phyloP scores from a whole-genome alignment of 2,888 invertebrate genomes.

The Hirtodrosophila duncani region DNA sequence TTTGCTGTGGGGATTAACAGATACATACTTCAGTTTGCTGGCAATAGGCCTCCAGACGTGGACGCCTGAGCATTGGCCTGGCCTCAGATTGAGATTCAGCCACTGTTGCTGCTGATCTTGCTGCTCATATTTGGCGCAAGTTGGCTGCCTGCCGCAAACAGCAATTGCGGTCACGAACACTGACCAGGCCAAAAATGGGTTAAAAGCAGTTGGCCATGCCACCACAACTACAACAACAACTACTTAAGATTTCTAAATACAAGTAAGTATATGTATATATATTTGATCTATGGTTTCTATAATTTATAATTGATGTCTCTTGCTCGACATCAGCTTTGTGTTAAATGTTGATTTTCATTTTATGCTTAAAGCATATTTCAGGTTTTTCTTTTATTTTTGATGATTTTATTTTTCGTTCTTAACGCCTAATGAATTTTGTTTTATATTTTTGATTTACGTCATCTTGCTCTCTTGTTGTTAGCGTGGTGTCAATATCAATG shows the following conservation, averaged over 20 bases:
- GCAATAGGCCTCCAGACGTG: too few species aligned
- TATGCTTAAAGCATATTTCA: slow-evolving; percentile 17
- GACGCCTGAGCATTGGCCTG: slow-evolving; percentile 21
- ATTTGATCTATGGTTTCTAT: too few species aligned
- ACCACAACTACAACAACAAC: slow-evolving; percentile 12
- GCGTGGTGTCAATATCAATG: slow-evolving; percentile 36
- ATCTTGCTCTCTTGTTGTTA: slow-evolving; percentile 19
- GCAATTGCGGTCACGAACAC: slow-evolving; percentile 56
- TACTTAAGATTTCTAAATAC: not conserved
- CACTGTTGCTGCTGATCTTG: slow-evolving; percentile 9
- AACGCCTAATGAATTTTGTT: slow-evolving; percentile 1
- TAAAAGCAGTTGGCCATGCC: slow-evolving; percentile 59
- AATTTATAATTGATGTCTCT: slow-evolving; percentile 25
- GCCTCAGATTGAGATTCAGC: slow-evolving; percentile 4
- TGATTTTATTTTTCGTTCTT: slow-evolving; percentile 16
- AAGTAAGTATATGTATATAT: slow-evolving; percentile 1
- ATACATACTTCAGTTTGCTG: too few species aligned
- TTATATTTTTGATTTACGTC: slow-evolving; percentile 24
- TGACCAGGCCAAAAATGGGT: slow-evolving; percentile 58
- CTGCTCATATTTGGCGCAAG: slow-evolving; percentile 50
- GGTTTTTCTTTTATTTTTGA: not conserved
- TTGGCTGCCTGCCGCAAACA: slow-evolving; percentile 12
- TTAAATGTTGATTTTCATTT: slow-evolving; percentile 31
- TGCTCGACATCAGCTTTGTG: slow-evolving; percentile 24
- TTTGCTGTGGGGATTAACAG: too few species aligned